phyloP scores from a whole-genome alignment of 2,888 invertebrate genomes.

The Ophion costatus region DNA sequence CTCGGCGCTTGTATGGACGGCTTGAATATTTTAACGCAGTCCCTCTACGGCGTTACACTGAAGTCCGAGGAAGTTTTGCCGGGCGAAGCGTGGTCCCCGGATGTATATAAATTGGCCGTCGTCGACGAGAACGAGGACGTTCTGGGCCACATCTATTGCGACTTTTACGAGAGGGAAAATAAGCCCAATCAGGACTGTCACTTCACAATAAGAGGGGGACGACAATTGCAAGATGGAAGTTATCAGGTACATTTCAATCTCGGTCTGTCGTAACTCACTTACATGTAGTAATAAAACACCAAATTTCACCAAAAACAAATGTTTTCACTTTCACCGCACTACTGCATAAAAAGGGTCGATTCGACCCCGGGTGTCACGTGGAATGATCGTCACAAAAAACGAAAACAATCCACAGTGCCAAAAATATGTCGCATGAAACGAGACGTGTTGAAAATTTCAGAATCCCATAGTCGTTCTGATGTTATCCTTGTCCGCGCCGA shows the following conservation, averaged over 20 bases:
- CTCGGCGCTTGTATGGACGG: conserved; percentile 99
- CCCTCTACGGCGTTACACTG: conserved; percentile 92
- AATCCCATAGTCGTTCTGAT: conserved; percentile 96
- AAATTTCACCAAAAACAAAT: too few relatives aligned
- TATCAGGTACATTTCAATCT: conserved; percentile 88
- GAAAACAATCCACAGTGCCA: not conserved
- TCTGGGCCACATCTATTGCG: conserved; percentile 98
- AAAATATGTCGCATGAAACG: not conserved
- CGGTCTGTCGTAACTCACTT: too few relatives aligned
- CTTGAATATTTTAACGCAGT: conserved; percentile 93
- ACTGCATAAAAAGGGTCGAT: too few relatives aligned
- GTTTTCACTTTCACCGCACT: too few relatives aligned
- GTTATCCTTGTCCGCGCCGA: conserved; percentile 92
- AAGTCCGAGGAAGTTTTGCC: conserved; percentile 87
- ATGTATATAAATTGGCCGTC: conserved; percentile 97
- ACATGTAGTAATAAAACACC: too few relatives aligned
- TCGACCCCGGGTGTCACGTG: too few relatives aligned
- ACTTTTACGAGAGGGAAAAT: conserved; percentile 95
- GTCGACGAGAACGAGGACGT: conserved; percentile 91
- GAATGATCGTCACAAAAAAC: not conserved
- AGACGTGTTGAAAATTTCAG: conserved; percentile 81
- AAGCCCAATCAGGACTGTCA: conserved; percentile 99
- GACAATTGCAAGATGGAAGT: conserved; percentile 89
- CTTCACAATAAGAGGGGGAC: conserved; percentile 98
- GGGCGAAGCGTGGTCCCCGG: conserved; percentile 94